Base-by-base conservation (phyloP, 35 echinoderm and acorn worm species). In the Diadema setosum region DNA sequence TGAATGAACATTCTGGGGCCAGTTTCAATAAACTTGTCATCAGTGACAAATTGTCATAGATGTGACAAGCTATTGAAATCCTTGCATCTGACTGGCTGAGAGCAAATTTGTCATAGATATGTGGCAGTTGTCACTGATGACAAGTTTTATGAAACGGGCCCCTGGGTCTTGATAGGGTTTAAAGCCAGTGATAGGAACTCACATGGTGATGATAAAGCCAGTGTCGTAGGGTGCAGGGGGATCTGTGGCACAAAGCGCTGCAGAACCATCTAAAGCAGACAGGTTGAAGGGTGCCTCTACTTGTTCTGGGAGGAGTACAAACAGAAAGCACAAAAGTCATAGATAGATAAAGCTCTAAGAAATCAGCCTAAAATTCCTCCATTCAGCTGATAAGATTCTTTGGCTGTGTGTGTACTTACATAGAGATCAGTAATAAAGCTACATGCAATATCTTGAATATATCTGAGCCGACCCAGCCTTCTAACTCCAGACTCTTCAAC, bases 201-300 rank as follows among this genome's bases (percentile, higher is more conserved):
- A 85, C 83, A 85, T 60, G 17, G 58, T 67, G 16, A 56, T 42
- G 3, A 41, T 61, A 14, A 85, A 58, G 11, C 83, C 58, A 85
- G 15, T 60, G 35, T 41, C 65, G 58, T 85, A 85, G 0, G 83
- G 56, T 16, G 42, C 42, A 30, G 83, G 83, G 1, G 83, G 83
- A 39, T 58, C 23, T 33, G 32, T 16, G 12, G 83, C 49, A 60
- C 83, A 85, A 37, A 32, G 18, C 25, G 65, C 83, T 5, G 32
- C 32, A 39, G 52, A 34, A 5, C 55, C 33, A 39, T 36, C 31
- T 20, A 67, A 26, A 1, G 34, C 9, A 21, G 34, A 16, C 9
- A 65, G 43, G 31, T 58, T 61, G 34, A 34, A 63, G 43, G 60
- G 31, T 30, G 36, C 52, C 14, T 8, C 49, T 16, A 67, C 18